Conservation (phyloP, 1,140 invertebrate species). For the Aphelenchoides besseyi region DNA sequence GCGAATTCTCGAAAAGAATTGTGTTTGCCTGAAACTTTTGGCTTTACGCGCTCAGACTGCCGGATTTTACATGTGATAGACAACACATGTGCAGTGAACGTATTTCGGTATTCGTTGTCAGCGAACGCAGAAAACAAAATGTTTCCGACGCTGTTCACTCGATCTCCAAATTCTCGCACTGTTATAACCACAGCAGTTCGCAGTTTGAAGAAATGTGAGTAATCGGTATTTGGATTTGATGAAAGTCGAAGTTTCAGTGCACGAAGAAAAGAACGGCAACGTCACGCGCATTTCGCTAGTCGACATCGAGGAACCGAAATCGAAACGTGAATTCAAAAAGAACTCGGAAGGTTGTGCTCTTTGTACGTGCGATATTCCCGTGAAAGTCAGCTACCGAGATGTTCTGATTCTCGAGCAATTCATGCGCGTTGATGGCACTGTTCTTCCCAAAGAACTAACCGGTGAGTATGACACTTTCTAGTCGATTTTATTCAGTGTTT, state of each 20-base stretch:
- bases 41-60: not conserved
- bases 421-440: constrained; percentile 61
- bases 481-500: not conserved
- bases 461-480: constrained; percentile 32
- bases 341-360: constrained; percentile 38
- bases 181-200: not conserved
- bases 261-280: constrained; percentile 47
- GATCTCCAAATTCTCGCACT: not conserved
- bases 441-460: constrained; percentile 56
- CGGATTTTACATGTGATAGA: not conserved
- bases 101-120: too few species aligned
- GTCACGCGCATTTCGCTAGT: constrained; percentile 48
- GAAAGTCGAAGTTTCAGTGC: constrained; percentile 48
- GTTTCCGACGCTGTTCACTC: not conserved
- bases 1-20: too few species aligned
- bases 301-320: constrained; percentile 24
- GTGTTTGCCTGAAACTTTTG: too few species aligned
- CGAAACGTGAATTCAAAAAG: constrained; percentile 32
- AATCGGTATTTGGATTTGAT: too few species aligned
- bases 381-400: constrained; percentile 51
- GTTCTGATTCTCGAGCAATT: constrained; percentile 61
- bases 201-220: not conserved
- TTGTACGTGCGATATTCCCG: constrained; percentile 53
- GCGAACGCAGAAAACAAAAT: not conserved
- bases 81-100: too few species aligned